These are phyloP conservation scores for Pachyuromys duprasi DNA, from an alignment of 2,797 vertebrate genomes.

Conservation along the genomic window DNA sequence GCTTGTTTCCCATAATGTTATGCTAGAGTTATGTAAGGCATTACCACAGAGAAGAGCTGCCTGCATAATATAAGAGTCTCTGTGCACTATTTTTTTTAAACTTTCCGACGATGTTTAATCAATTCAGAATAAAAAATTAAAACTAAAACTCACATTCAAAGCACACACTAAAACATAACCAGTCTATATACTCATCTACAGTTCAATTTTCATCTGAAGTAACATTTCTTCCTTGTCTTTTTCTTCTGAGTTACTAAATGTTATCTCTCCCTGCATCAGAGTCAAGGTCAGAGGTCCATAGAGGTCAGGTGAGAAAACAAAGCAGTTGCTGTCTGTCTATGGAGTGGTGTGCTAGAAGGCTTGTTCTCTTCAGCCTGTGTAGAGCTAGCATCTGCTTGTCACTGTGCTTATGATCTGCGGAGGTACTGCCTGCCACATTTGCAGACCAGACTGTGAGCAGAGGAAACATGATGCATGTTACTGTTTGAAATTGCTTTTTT, in stretches of 20 bases:
- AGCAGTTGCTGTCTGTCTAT: neutral
- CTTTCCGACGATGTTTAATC: neutral
- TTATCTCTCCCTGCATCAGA: neutral
- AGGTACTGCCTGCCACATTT: neutral
- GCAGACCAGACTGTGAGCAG: neutral
- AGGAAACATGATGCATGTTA: neutral
- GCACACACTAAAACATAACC: neutral
- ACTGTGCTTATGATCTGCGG: neutral
- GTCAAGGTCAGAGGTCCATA: neutral
- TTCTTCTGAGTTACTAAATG: neutral
- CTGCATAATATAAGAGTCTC: neutral
- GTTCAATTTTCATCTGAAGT: neutral
- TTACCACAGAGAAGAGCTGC: neutral
- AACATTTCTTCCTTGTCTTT: neutral
- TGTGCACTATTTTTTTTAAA: neutral
- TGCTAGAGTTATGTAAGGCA: neutral
- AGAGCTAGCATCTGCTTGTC: too few species aligned
- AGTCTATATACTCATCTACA: neutral
- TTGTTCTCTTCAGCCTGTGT: neutral
- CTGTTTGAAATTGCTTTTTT: constrained; percentile 8
- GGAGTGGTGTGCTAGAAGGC: neutral
- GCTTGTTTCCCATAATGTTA: neutral
- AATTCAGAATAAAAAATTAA: neutral
- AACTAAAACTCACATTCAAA: neutral
- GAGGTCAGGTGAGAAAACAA: neutral